Evolutionary conservation across 2,113 vertebrate genomes (phyloP).

Genomic region (Nannospalax galili): DNA sequence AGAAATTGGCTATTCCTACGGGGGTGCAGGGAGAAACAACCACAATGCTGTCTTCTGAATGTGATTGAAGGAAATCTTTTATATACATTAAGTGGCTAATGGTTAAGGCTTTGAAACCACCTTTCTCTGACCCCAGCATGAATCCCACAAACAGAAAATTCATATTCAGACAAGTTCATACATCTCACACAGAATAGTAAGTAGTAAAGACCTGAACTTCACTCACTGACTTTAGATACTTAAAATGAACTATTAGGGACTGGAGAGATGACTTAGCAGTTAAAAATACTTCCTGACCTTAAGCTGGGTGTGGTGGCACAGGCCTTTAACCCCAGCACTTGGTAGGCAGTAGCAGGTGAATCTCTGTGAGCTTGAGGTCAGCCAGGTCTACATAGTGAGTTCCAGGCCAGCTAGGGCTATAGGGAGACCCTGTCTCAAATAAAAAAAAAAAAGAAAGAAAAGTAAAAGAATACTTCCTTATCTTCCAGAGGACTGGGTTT

Average conservation of each 20-base stretch:
- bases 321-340: too few species aligned
- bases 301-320: too few species aligned
- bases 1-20: neutral
- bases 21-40: neutral
- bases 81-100: neutral
- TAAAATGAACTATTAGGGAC: neutral
- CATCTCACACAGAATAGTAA: neutral
- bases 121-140: neutral
- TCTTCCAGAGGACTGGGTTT: too few species aligned
- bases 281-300: neutral
- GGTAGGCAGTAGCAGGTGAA: too few species aligned
- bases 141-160: neutral
- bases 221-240: neutral
- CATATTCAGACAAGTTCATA: neutral
- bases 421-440: too few species aligned
- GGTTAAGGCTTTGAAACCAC: neutral
- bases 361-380: too few species aligned
- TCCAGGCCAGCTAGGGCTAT: too few species aligned
- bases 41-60: neutral
- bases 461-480: too few species aligned
- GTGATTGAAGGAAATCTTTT: neutral
- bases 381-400: too few species aligned
- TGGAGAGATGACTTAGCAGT: neutral
- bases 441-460: too few species aligned
- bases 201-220: slow-evolving; percentile 46